Evolutionary conservation across 2,797 vertebrate species (phyloP).

Genomic region (Malurus leucopterus): DNA sequence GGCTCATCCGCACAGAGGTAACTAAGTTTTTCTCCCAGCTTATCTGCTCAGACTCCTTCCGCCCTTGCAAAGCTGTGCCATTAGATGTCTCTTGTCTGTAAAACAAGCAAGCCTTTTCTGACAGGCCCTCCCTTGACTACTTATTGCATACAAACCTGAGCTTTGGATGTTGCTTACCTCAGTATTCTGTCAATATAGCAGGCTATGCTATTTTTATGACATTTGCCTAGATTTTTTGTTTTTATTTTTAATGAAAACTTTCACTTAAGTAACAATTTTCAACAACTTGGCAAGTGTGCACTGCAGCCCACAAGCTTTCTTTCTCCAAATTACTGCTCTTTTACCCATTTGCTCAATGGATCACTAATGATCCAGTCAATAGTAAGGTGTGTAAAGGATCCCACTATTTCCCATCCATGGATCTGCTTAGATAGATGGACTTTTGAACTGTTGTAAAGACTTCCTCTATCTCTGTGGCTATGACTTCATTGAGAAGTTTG

Average conservation of each 20-base stretch:
- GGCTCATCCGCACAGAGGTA: not conserved
- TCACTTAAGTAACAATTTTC: not conserved
- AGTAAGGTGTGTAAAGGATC: not conserved
- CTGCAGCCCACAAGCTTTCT: not conserved
- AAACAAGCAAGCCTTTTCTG: not conserved
- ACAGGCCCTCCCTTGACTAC: not conserved
- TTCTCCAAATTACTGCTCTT: not conserved
- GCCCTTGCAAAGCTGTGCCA: not conserved
- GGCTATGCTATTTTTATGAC: not conserved
- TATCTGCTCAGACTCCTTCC: conserved; percentile 13
- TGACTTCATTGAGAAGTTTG: not conserved
- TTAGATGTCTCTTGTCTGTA: not conserved
- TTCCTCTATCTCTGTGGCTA: not conserved
- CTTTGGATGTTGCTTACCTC: not conserved
- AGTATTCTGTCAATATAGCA: not conserved
- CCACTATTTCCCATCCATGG: not conserved
- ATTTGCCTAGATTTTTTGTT: not conserved
- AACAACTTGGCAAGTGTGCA: not conserved
- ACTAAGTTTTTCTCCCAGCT: conserved; percentile 44
- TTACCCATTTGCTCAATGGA: not conserved
- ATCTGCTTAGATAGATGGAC: not conserved
- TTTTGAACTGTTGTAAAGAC: not conserved
- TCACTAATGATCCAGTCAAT: not conserved
- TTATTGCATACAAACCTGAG: not conserved
- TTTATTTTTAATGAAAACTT: not conserved